phyloP scores from a whole-genome alignment of 2,113 vertebrate genomes.

The Lates calcarifer region DNA sequence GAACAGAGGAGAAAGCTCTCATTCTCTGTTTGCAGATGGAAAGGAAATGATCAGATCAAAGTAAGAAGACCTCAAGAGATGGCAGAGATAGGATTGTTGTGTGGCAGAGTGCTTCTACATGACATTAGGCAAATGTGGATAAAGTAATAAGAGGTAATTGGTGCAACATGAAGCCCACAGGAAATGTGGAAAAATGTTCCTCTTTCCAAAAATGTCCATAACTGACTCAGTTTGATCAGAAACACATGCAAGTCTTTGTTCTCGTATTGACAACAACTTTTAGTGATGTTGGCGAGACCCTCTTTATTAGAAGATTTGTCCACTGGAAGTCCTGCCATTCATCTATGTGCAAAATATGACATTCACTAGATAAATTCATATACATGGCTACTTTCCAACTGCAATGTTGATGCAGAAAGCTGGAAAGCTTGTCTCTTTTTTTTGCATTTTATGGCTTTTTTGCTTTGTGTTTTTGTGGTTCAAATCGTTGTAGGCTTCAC shows the following conservation, averaged over 20 bases:
- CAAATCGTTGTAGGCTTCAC: background rate
- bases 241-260: conserved; percentile 58
- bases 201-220: conserved; percentile 56
- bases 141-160: conserved; percentile 51
- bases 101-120: conserved; percentile 21
- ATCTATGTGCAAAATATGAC: background rate
- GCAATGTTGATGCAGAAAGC: background rate
- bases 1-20: background rate
- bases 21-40: conserved; percentile 8
- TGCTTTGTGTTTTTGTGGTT: background rate
- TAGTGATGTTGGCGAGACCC: background rate
- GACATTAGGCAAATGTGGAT: conserved; percentile 40
- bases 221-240: conserved; percentile 50
- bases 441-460: too few species aligned
- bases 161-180: conserved; percentile 50
- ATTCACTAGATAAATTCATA: background rate
- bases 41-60: conserved; percentile 11
- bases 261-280: conserved; percentile 28
- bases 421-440: too few species aligned
- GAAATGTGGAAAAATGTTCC: conserved; percentile 65
- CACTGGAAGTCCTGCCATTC: background rate
- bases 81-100: conserved; percentile 10
- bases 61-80: conserved; percentile 22
- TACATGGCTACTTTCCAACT: background rate
- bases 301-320: conserved; percentile 21